Base-by-base conservation (phyloP, 1,140 invertebrate genomes). In the Sarcophaga peregrina region DNA sequence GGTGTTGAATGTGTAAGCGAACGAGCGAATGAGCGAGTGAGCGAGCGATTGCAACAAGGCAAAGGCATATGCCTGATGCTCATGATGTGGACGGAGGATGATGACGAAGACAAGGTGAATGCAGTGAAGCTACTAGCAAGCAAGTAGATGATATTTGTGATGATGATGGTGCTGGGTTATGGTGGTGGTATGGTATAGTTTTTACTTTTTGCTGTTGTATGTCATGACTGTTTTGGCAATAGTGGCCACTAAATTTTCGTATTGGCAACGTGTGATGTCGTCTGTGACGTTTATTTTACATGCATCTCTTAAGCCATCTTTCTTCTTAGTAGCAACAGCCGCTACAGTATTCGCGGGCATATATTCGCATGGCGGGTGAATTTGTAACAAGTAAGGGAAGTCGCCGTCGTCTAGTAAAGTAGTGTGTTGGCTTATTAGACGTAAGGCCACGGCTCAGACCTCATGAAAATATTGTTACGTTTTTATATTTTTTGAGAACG, bases 231-330 rank as follows among this genome's bases (percentile, higher is more conserved):
- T 76, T 76, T 76, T 76, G 74, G 74, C 74, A 76, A 76, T 76
- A 78, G 45, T 46, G 78, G 58, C 76, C 82, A 83, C 82, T 83
- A 83, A 83, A 83, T 83, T 80, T 83, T 81, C 48, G 74, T 76
- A 83, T 80, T 83, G 82, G 76, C 78, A 83, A 81, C 82, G 82
- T 83, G 82, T 83, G 82, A 83, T 83, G 82, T 83, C 82, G 76
- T 83, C 82, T 83, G 82, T 83, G 48, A 50, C 78, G 78, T 50
- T 72, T 50, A 83, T 75, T 73, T 47, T 76, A 47, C 74, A 76
- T 76, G 47, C 74, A 76, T 48, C 74, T 76, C 46, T 76, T 76
- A 8, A 76, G 74, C 74, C 74, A 76, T 76, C 45, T 76, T 76
- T 74, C 8, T 76, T 48, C n/a, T 72, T 72, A 72, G 25, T 37